Conservation (phyloP, 1,140 invertebrate species). For the Panulirus ornatus region DNA sequence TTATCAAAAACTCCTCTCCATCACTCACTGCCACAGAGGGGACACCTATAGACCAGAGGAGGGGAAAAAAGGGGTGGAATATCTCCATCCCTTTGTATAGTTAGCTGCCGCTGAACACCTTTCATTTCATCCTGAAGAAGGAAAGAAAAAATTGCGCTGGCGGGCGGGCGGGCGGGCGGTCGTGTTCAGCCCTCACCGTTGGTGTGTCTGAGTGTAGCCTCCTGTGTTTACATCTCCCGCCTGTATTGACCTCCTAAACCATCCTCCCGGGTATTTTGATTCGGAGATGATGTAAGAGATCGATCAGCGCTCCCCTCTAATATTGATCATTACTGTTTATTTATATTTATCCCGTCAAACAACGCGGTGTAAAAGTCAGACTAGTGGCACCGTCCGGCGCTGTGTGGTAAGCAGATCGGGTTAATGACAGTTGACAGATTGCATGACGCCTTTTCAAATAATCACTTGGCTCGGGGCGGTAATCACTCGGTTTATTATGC, state of each 20-base stretch:
- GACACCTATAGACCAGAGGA: neutral
- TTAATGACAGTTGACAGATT: neutral
- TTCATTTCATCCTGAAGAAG: no score
- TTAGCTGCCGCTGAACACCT: neutral
- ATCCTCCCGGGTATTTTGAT: neutral
- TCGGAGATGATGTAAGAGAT: no score
- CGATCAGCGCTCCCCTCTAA: no score
- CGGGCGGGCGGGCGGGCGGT: no score
- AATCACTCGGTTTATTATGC: neutral
- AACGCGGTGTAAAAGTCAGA: neutral
- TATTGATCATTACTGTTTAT: no score
- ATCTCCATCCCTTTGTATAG: neutral
- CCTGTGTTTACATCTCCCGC: neutral
- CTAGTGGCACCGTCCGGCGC: neutral
- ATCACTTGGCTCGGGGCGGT: neutral
- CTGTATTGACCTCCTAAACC: neutral
- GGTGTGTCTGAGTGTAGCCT: no score
- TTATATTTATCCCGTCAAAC: no score
- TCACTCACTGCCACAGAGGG: neutral
- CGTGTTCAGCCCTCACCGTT: no score
- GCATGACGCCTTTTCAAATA: constrained; percentile 15
- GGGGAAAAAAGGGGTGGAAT: no score
- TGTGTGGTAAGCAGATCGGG: neutral
- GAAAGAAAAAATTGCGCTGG: no score
- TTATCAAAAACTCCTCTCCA: neutral